Conservation (phyloP, 2,113 vertebrate genomes). For the Thinocorus orbignyianus region DNA sequence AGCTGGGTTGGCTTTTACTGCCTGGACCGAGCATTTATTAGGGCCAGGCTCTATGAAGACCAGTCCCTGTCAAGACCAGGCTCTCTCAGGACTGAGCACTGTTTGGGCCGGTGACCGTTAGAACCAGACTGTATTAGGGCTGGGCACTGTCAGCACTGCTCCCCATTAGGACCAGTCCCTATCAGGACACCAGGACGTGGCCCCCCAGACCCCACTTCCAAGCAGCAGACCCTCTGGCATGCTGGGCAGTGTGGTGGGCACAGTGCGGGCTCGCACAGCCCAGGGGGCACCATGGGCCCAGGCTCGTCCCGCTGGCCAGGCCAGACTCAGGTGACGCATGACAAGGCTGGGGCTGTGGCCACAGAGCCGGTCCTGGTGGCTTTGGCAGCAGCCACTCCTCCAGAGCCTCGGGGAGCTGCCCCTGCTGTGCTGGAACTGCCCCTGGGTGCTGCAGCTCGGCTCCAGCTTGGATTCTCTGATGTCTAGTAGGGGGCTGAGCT, state of each 20-base stretch:
- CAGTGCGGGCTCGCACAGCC: background rate
- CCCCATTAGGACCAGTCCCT: background rate
- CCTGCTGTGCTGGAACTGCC: background rate
- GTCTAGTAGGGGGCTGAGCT: background rate
- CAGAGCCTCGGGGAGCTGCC: background rate
- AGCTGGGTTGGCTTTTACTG: no score
- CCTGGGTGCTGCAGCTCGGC: background rate
- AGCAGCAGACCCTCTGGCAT: rapidly evolving
- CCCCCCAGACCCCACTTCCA: rapidly evolving
- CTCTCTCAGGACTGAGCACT: background rate
- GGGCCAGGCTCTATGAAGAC: background rate
- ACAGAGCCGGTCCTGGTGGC: background rate
- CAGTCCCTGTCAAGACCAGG: rapidly evolving
- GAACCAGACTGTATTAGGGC: background rate
- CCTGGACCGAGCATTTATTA: no score
- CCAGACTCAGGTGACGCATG: rapidly evolving
- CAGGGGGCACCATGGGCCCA: rapidly evolving
- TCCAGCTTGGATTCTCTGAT: background rate
- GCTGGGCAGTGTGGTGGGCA: rapidly evolving
- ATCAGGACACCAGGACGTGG: no score
- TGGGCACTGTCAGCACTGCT: no score
- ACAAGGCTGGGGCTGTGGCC: rapidly evolving
- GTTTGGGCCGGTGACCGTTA: rapidly evolving
- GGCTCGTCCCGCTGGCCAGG: rapidly evolving
- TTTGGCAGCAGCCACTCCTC: background rate